These are phyloP conservation scores for Hemithea aestivaria DNA, from an alignment of 2,888 invertebrate genomes.

Conservation along the genomic window DNA sequence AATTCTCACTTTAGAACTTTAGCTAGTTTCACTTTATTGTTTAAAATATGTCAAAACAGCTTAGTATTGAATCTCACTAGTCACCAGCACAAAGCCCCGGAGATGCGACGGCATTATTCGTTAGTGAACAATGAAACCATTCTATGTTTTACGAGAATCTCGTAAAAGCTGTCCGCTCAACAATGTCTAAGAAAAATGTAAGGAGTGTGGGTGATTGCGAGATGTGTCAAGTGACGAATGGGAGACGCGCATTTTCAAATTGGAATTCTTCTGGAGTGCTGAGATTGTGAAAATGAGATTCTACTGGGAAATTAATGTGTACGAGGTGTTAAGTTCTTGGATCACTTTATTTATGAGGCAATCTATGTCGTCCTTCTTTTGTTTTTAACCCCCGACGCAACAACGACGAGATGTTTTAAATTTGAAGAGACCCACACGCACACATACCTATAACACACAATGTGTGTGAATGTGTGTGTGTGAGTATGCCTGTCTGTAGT, in stretches of 20 bases:
- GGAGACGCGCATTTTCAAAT: constrained; percentile 36
- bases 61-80: constrained; percentile 22
- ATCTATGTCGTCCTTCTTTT: too few species aligned
- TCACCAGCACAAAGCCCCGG: constrained; percentile 25
- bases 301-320: constrained; percentile 4
- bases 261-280: constrained; percentile 25
- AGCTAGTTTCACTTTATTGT: constrained; percentile 6
- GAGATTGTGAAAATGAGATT: constrained; percentile 8
- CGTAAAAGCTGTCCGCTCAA: constrained; percentile 29
- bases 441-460: too few species aligned
- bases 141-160: constrained; percentile 33
- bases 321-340: neutral
- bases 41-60: constrained; percentile 11
- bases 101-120: constrained; percentile 26
- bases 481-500: too few species aligned
- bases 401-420: too few species aligned
- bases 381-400: too few species aligned
- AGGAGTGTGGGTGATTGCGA: constrained; percentile 33
- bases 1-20: too few species aligned
- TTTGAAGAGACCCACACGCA: too few species aligned
- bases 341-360: neutral
- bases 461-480: too few species aligned
- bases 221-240: constrained; percentile 35
- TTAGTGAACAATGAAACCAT: constrained; percentile 36
- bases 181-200: constrained; percentile 30